These are phyloP conservation scores for Trematomus loennbergii DNA, from an alignment of 2,113 vertebrate species.

Conservation along the genomic window DNA sequence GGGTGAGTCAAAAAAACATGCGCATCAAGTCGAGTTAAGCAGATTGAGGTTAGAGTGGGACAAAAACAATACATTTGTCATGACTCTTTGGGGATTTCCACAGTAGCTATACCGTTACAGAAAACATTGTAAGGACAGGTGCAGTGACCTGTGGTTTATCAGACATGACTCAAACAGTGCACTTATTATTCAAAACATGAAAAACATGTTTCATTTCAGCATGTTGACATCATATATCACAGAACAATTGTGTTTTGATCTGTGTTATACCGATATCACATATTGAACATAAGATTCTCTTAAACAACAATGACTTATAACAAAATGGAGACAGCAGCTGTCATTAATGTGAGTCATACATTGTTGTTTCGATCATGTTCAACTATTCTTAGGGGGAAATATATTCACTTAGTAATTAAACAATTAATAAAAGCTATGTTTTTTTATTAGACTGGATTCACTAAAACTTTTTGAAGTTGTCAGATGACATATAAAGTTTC, in stretches of 20 bases:
- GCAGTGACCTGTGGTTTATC: slow-evolving; percentile 47
- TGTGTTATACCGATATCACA: not conserved
- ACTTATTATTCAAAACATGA: slow-evolving; percentile 29
- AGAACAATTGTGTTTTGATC: not conserved
- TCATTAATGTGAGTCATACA: not conserved
- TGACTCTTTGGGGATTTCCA: slow-evolving; percentile 75
- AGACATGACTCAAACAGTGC: slow-evolving; percentile 42
- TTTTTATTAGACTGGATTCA: not conserved
- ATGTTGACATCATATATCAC: not conserved
- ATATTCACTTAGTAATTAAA: not conserved
- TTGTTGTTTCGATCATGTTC: not conserved
- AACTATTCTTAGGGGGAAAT: not conserved
- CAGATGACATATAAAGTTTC: not conserved
- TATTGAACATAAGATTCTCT: not conserved
- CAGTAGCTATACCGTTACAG: slow-evolving; percentile 12
- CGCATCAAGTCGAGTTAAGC: slow-evolving; percentile 10
- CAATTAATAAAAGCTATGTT: not conserved
- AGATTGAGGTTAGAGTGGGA: slow-evolving; percentile 46
- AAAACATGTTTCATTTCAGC: not conserved
- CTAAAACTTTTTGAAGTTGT: too few relatives aligned
- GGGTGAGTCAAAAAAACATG: slow-evolving; percentile 51
- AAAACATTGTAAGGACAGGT: slow-evolving; percentile 58
- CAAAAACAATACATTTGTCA: slow-evolving; percentile 59
- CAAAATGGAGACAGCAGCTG: not conserved
- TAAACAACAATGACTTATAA: slow-evolving; percentile 16